phyloP scores from a whole-genome alignment of 2,797 vertebrate species.

The Acanthornis magna region DNA sequence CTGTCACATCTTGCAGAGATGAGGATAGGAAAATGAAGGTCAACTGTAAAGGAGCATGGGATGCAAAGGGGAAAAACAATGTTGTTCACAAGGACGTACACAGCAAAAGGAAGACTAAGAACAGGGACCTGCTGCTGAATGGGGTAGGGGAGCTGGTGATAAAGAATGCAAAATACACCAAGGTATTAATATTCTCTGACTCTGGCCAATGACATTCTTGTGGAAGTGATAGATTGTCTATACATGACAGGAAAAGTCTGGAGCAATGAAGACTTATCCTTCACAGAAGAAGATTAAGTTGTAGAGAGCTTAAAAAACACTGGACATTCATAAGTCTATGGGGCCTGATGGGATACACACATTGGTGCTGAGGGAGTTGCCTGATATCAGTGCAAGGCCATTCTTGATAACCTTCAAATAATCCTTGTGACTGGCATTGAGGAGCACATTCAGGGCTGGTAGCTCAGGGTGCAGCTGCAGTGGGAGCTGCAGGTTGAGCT shows the following conservation, averaged over 20 bases:
- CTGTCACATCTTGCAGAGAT: background rate
- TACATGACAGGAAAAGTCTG: background rate
- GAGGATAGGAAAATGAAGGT: background rate
- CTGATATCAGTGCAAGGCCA: background rate
- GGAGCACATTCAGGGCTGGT: background rate
- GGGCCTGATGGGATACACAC: background rate
- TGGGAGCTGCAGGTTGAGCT: background rate
- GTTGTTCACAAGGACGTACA: background rate
- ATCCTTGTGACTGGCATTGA: background rate
- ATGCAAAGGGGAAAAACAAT: background rate
- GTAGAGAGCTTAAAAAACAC: background rate
- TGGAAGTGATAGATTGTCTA: too few relatives aligned
- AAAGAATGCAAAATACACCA: background rate
- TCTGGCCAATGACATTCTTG: too few relatives aligned
- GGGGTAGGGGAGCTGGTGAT: background rate
- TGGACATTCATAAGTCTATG: accelerated
- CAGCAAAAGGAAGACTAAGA: background rate
- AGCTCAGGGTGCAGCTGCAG: background rate
- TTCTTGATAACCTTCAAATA: background rate
- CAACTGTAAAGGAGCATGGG: accelerated
- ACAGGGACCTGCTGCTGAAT: background rate
- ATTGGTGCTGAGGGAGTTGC: background rate
- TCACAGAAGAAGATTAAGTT: background rate
- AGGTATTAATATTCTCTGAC: background rate
- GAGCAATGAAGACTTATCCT: background rate